Conservation (phyloP, 37 sponge, comb jelly and placozoan genomes). For the Hexactinellida sp. region DNA sequence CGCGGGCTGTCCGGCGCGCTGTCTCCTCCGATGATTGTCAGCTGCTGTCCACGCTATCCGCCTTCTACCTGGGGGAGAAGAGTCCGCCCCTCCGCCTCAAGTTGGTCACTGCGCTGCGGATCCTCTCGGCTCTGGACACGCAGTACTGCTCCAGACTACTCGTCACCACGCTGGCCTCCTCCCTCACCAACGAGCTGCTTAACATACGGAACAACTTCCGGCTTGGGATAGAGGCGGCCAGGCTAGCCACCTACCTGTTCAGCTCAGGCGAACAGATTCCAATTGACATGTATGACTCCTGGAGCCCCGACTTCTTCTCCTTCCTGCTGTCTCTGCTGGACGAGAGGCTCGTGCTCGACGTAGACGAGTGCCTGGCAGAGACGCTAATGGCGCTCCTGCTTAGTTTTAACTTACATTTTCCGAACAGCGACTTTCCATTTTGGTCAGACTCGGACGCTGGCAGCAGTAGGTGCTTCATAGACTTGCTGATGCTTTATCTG, state of each 20-base stretch:
- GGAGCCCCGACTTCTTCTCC: not conserved
- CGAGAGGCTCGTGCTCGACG: not conserved
- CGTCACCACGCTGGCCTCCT: not conserved
- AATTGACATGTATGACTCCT: not conserved
- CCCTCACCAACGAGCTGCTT: not conserved
- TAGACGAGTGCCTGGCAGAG: not conserved
- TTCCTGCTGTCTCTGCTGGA: not conserved
- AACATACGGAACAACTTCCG: not conserved
- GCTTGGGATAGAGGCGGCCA: not conserved
- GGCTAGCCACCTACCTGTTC: not conserved
- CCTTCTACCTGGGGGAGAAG: not conserved
- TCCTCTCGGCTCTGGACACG: not conserved
- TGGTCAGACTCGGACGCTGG: not conserved
- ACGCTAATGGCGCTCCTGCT: not conserved
- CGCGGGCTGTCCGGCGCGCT: not conserved
- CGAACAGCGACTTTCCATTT: not conserved
- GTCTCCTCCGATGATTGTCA: slow-evolving; percentile 11
- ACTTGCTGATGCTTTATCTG: not conserved
- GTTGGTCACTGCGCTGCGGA: not conserved
- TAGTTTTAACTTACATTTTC: slow-evolving; percentile 5
- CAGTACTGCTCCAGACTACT: not conserved
- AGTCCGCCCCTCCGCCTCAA: not conserved
- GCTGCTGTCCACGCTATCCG: not conserved
- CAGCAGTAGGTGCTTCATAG: not conserved
- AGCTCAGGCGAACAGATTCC: not conserved